Percentiles rank a stretch among this genome's conserved stretches.
Conservation (phyloP, 2,113 vertebrate genomes). For the Patagioenas fasciata region DNA sequence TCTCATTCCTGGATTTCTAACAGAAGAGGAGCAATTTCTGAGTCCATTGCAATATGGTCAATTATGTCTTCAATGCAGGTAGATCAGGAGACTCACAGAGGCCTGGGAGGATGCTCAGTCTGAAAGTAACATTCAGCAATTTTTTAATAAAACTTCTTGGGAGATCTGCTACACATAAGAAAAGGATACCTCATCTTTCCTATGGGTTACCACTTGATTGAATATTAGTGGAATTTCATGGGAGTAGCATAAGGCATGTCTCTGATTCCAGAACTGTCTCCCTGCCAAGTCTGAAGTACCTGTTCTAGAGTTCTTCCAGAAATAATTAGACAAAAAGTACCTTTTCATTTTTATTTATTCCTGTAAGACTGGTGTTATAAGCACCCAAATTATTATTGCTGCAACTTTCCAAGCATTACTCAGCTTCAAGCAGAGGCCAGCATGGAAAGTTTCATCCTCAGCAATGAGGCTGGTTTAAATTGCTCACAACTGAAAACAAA, state of each 20-base stretch:
- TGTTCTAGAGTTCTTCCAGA: not conserved
- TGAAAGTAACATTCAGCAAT: fast-evolving
- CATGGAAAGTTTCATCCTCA: not conserved
- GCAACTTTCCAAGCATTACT: not conserved
- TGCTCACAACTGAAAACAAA: not conserved
- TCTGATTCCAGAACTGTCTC: not conserved
- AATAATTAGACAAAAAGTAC: not conserved
- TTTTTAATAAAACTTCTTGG: not conserved
- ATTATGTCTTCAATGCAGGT: not conserved
- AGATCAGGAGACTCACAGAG: not conserved
- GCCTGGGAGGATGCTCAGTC: not conserved
- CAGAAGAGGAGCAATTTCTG: not conserved
- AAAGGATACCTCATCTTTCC: not conserved
- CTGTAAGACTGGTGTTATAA: not conserved
- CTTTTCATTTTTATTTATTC: not conserved
- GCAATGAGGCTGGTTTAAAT: not conserved
- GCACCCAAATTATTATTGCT: not conserved
- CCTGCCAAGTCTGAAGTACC: not conserved
- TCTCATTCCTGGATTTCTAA: not conserved
- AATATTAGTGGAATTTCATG: not conserved
- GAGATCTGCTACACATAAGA: not conserved
- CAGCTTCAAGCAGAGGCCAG: not conserved
- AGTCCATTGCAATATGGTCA: not conserved
- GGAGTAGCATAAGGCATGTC: not conserved
- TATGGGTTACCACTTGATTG: not conserved